Conservation (phyloP, 2,797 vertebrate species). For the Mareca penelope region DNA sequence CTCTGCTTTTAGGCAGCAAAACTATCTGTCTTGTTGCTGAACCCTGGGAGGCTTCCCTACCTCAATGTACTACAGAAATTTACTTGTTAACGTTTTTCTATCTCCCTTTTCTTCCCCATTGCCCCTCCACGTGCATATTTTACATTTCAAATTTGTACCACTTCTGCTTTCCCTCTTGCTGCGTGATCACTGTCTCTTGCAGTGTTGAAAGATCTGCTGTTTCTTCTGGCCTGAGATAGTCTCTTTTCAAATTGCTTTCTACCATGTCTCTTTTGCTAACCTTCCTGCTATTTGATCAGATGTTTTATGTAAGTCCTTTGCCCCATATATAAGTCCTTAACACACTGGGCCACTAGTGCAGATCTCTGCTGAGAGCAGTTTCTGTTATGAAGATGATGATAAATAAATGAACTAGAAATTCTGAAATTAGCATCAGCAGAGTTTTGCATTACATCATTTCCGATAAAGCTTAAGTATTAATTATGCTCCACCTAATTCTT, state of each 20-base stretch:
- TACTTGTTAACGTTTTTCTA: background rate
- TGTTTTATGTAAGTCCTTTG: background rate
- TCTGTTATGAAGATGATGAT: background rate
- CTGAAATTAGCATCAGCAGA: background rate
- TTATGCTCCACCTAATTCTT: background rate
- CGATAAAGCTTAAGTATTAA: background rate
- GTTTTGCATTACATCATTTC: background rate
- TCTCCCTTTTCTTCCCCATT: background rate
- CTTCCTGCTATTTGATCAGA: background rate
- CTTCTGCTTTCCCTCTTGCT: background rate
- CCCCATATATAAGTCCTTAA: background rate
- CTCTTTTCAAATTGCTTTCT: background rate
- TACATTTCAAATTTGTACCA: background rate
- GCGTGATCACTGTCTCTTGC: background rate
- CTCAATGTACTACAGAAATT: background rate
- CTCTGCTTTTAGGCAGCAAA: background rate
- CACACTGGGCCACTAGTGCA: background rate
- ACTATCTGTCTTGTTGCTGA: background rate
- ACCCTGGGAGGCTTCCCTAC: background rate
- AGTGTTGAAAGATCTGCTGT: background rate
- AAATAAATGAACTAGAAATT: background rate
- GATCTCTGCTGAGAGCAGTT: background rate
- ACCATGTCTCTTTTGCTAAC: background rate
- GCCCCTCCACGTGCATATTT: fast-evolving
- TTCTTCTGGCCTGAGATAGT: background rate